Conservation (phyloP, 1,140 invertebrate species). For the Yoshiicerus persimilis region DNA sequence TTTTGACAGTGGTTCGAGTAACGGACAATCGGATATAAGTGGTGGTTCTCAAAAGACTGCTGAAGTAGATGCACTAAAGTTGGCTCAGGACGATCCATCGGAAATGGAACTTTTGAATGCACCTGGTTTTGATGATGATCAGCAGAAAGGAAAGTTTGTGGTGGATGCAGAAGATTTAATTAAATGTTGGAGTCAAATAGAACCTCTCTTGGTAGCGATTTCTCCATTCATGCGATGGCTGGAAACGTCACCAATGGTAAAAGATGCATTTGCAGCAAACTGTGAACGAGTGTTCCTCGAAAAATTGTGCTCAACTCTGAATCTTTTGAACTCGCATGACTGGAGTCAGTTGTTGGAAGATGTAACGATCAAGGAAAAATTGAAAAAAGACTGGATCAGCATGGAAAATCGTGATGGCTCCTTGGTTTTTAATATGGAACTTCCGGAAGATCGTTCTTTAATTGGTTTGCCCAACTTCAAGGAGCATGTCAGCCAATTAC, state of each 20-base stretch:
- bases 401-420: background rate
- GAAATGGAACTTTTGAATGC: background rate
- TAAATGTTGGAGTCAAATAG: conserved; percentile 36
- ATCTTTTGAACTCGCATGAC: conserved; percentile 36
- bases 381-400: conserved; percentile 30
- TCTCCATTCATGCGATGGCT: conserved; percentile 45
- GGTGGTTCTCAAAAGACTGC: background rate
- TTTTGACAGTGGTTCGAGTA: background rate
- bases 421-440: conserved; percentile 32
- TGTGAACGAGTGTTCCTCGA: conserved; percentile 41
- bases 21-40: background rate
- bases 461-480: conserved; percentile 35
- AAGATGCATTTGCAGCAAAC: conserved; percentile 41
- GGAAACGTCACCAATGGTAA: conserved; percentile 35
- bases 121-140: background rate
- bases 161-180: conserved; percentile 26
- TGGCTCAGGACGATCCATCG: background rate
- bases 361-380: conserved; percentile 5
- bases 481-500: background rate
- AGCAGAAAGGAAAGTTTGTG: background rate
- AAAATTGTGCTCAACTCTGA: conserved; percentile 37
- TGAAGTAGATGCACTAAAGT: background rate
- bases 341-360: conserved; percentile 31
- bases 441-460: conserved; percentile 44
- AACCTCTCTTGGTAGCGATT: conserved; percentile 39